Evolutionary conservation across 2,797 vertebrate species (phyloP).

Genomic region (Neostethus bicornis): DNA sequence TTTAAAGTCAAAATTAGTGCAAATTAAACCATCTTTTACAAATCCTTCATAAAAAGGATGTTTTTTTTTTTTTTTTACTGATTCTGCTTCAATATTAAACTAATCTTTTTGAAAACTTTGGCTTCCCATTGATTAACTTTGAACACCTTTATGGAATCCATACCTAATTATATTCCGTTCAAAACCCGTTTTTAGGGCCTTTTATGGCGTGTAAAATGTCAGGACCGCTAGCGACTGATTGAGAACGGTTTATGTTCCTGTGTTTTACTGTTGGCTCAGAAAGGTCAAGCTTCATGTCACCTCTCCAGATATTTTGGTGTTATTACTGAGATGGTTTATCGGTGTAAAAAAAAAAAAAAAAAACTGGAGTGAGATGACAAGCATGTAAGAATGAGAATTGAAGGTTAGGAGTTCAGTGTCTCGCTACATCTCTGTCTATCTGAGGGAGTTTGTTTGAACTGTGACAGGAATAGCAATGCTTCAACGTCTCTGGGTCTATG

Average conservation of each 20-base stretch:
- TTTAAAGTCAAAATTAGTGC: too few species aligned
- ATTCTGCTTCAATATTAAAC: neutral
- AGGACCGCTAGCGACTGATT: constrained; percentile 41
- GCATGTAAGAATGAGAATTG: constrained; percentile 33
- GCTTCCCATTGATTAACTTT: neutral
- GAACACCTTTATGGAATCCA: constrained; percentile 11
- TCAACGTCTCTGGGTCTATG: constrained; percentile 38
- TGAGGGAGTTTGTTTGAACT: constrained; percentile 49
- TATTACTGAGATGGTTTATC: constrained; percentile 63
- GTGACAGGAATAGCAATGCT: constrained; percentile 66
- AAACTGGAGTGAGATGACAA: constrained; percentile 54
- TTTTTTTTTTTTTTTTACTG: too few species aligned
- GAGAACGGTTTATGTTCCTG: constrained; percentile 37
- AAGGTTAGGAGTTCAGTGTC: constrained; percentile 56
- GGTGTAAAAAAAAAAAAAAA: too few species aligned
- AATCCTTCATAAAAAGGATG: too few species aligned
- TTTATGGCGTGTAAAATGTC: constrained; percentile 46
- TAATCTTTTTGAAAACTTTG: constrained; percentile 1
- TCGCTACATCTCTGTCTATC: constrained; percentile 34
- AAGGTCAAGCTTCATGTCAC: constrained; percentile 55
- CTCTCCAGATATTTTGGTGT: constrained; percentile 43
- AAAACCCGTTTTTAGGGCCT: constrained; percentile 9
- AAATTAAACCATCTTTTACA: too few species aligned
- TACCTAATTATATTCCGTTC: neutral
- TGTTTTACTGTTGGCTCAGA: constrained; percentile 27